Percentiles rank a stretch among this genome's conserved stretches.
These are phyloP conservation scores for Drosophila paranaensis DNA, from an alignment of 2,888 invertebrate species.

Conservation along the genomic window DNA sequence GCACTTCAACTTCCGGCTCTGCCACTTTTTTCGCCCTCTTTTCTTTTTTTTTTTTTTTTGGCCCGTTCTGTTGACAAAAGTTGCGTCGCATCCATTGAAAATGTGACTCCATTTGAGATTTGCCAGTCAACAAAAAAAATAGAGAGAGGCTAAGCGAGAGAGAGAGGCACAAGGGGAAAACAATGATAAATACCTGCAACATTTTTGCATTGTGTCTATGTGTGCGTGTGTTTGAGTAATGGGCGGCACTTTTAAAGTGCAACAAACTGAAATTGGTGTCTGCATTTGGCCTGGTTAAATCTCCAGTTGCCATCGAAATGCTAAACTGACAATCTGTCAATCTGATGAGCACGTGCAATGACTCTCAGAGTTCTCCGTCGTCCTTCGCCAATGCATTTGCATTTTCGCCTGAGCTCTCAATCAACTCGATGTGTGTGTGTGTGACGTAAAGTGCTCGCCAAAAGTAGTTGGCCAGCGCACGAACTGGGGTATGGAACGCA, in stretches of 20 bases:
- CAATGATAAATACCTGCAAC: slow-evolving; percentile 48
- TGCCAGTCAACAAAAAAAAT: slow-evolving; percentile 38
- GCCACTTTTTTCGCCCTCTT: slow-evolving; percentile 41
- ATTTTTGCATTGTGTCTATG: slow-evolving; percentile 37
- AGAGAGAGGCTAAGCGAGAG: background rate
- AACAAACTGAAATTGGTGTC: slow-evolving; percentile 32
- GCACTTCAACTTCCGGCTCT: slow-evolving; percentile 76
- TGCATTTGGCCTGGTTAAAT: slow-evolving; percentile 37
- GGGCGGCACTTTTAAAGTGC: slow-evolving; percentile 51
- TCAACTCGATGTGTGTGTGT: slow-evolving; percentile 26
- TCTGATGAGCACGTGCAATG: slow-evolving; percentile 40
- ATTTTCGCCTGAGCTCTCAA: slow-evolving; percentile 48
- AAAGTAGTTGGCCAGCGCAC: slow-evolving; percentile 9
- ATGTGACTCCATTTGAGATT: slow-evolving; percentile 80
- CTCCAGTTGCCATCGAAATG: slow-evolving; percentile 29
- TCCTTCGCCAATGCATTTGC: slow-evolving; percentile 46
- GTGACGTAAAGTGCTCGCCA: slow-evolving; percentile 28
- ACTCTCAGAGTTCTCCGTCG: slow-evolving; percentile 18
- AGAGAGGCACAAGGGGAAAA: background rate
- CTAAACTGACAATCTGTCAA: slow-evolving; percentile 44
- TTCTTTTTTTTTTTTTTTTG: slow-evolving; percentile 8
- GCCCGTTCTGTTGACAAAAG: slow-evolving; percentile 55
- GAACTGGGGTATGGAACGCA: slow-evolving; percentile 8
- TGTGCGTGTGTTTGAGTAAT: slow-evolving; percentile 34
- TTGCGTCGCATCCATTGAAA: slow-evolving; percentile 59